Evolutionary conservation across 2,113 vertebrate genomes (phyloP), one percentile per base, ranked within the genome.

Genomic region (Myrmophylax atrothorax): DNA sequence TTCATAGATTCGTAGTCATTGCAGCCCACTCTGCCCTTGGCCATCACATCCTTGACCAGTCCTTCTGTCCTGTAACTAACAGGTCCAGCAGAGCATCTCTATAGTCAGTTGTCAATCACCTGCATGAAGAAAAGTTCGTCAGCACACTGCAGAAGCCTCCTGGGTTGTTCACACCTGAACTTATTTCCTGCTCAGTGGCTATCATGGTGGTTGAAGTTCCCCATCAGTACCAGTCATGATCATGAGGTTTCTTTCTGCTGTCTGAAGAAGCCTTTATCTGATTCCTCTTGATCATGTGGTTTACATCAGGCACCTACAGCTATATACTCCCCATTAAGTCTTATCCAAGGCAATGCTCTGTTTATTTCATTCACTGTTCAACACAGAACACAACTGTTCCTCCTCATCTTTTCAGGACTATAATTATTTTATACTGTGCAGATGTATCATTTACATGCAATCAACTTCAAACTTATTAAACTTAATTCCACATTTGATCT

Each of bases 271-370:
- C 2, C 9, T 66, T 66, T 47, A 18, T 35, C 60, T 64, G 16
- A 20, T 25, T 84, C 5, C 14, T 59, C 33, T 60, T 62, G 15
- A 38, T 49, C n/a, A 16, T 28, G 26, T 38, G 12, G 20, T 47
- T 84, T 66, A 42, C n/a, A 64, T 25, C 4, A 64, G 47, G 46
- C 0, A 7, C 14, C 16, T n/a, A n/a, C 33, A 47, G 18, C 19
- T 23, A 2, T 33, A 9, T 42, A 4, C 5, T 3, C 8, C 5
- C 2, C 18, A 4, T 26, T 33, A 42, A 20, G 18, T 59, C 35
- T 55, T 49, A 78, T 60, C 19, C 17, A 73, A 63, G 22, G 25
- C 31, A 76, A 20, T n/a, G 9, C 24, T 40, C 5, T 50, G 6
- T 18, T 58, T 67, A 25, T 59, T 68, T 68, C 42, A 81, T 5